Base-by-base conservation (phyloP, 2,797 vertebrate species). In the Arremon brunneinucha region DNA sequence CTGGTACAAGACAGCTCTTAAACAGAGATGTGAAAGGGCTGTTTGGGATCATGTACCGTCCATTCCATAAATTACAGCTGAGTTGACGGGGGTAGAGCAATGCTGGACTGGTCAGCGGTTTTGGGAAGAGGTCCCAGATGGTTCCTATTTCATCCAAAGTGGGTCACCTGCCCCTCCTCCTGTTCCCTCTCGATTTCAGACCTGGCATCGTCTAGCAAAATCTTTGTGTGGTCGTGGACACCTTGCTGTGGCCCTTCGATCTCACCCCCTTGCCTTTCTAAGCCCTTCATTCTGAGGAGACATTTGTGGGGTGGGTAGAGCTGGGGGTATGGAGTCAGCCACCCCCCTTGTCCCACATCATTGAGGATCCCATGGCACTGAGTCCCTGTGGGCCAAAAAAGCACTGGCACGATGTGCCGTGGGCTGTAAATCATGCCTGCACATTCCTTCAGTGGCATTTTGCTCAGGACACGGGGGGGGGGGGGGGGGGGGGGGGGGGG, bases 111-210 rank as follows among this genome's bases (percentile, higher is more conserved):
- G 49, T 84, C 2, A 2, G 68, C 4, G 0, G 23, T 74, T 97
- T 86, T 67, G 74, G 91, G 72, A 95, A 90, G 84, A 95, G 83
- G 43, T 87, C 75, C 68, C 83, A 92, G 67, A 21, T 6, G n/a
- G 89, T 87, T 96, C 71, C 57, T 93, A 90, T 96, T 96, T 96
- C 94, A 96, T 89, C 87, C 72, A 59, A 92, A 96, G 49, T 89
- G 76, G 84, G 65, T 95, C 93, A 94, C 70, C 82, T 96, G 92
- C 74, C 84, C 56, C 83, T 1, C 69, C 81, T 90, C 90, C 78
- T 96, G 71, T 87, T 90, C 39, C 70, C 16, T 94, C 92, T 95
- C 14, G 0, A 72, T 94, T 97, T 85, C 91, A 93, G 16, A 63
- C 37, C 90, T 94, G 87, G 84, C 68, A 85, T 91, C 12, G 0